Conservation (phyloP, 2,113 vertebrate genomes). For the Raja brachyura region DNA sequence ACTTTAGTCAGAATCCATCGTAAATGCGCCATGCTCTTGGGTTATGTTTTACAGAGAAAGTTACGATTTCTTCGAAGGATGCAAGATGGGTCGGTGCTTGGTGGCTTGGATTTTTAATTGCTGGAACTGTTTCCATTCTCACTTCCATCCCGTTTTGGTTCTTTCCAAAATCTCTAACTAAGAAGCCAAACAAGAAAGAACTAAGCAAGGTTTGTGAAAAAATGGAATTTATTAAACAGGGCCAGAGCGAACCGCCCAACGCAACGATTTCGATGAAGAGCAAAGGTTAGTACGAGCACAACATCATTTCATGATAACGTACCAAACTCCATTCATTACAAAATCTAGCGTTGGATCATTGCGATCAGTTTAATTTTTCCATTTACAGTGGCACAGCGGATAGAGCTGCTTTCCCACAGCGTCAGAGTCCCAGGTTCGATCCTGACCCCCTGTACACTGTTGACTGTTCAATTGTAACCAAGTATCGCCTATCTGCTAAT, state of each 20-base stretch:
- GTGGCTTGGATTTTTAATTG: slow-evolving; percentile 92
- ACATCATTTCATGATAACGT: neutral
- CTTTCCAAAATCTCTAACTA: slow-evolving; percentile 70
- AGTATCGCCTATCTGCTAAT: too few relatives aligned
- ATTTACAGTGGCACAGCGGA: neutral
- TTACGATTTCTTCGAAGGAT: slow-evolving; percentile 73
- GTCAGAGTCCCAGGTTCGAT: too few relatives aligned
- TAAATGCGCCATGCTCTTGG: neutral
- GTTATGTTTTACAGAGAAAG: slow-evolving; percentile 55
- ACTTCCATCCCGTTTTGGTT: slow-evolving; percentile 86
- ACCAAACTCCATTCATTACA: slow-evolving; percentile 11
- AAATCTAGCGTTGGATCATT: neutral
- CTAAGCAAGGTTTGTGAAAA: slow-evolving; percentile 64
- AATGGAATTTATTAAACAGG: slow-evolving; percentile 68
- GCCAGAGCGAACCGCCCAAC: slow-evolving; percentile 51
- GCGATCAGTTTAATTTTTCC: neutral
- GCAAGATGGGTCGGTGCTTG: slow-evolving; percentile 88
- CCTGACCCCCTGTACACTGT: too few relatives aligned
- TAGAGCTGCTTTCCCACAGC: too few relatives aligned
- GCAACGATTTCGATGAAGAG: slow-evolving; percentile 66
- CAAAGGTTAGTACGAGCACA: slow-evolving; percentile 58
- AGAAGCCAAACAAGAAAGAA: slow-evolving; percentile 54
- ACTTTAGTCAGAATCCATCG: too few relatives aligned
- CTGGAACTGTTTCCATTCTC: slow-evolving; percentile 68
- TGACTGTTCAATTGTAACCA: too few relatives aligned